Conservation (phyloP, 1,140 invertebrate genomes). For the Hypothenemus hampei region DNA sequence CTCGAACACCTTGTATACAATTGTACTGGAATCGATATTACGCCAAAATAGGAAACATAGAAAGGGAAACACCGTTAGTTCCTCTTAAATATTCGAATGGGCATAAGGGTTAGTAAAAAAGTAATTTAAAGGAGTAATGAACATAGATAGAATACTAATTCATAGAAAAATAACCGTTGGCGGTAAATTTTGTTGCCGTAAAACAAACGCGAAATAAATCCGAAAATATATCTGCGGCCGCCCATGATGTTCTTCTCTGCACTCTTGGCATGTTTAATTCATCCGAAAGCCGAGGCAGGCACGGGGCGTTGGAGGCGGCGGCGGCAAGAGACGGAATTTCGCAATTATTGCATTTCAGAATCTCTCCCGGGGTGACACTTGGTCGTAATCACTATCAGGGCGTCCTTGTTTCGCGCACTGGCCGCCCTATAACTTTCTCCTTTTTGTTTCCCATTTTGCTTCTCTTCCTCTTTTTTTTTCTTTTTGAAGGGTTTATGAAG, state of each 20-base stretch:
- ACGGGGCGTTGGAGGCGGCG: too few species aligned
- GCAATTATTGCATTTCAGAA: slow-evolving; percentile 44
- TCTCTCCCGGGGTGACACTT: slow-evolving; percentile 44
- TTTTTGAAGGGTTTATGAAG: slow-evolving; percentile 26
- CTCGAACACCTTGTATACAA: too few species aligned
- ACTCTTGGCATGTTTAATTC: slow-evolving; percentile 41
- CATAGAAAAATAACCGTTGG: too few species aligned
- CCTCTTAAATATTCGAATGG: too few species aligned
- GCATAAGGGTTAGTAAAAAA: too few species aligned
- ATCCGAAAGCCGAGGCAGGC: slow-evolving; percentile 27
- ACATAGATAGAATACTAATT: too few species aligned
- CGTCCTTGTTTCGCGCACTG: slow-evolving; percentile 25
- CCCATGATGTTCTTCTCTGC: slow-evolving; percentile 15
- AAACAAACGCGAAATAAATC: neutral
- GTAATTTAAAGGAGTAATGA: too few species aligned
- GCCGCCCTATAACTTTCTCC: slow-evolving; percentile 14
- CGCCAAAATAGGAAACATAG: too few species aligned
- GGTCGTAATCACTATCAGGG: slow-evolving; percentile 36
- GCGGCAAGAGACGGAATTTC: too few species aligned
- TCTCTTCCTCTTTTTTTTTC: slow-evolving; percentile 11
- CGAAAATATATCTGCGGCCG: neutral
- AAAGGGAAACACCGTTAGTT: too few species aligned
- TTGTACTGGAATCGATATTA: too few species aligned
- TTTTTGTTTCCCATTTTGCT: slow-evolving; percentile 17
- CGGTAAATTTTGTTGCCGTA: too few species aligned